Evolutionary conservation across 1,140 invertebrate species (phyloP).

Genomic region (Eriosoma lanigerum): DNA sequence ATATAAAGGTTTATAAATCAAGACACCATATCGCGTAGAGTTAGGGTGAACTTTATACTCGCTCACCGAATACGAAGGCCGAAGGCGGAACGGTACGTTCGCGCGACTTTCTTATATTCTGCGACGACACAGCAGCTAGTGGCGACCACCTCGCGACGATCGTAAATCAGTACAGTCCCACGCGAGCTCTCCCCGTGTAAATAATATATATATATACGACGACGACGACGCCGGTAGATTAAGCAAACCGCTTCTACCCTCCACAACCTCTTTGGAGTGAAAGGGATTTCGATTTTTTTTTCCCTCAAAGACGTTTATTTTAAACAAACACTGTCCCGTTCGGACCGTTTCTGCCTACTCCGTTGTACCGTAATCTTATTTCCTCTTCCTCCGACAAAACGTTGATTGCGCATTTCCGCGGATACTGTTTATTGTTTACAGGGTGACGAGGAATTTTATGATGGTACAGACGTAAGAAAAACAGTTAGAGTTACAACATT

Average conservation of each 20-base stretch:
- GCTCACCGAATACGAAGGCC: neutral
- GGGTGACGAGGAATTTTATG: too few relatives aligned
- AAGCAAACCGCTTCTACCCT: neutral
- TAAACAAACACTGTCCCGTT: neutral
- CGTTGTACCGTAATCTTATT: neutral
- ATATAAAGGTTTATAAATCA: slow-evolving; percentile 51
- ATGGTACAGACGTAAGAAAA: too few relatives aligned
- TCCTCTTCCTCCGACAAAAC: neutral
- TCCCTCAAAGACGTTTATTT: slow-evolving; percentile 18
- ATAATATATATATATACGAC: neutral
- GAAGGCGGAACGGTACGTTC: neutral
- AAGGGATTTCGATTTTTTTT: neutral
- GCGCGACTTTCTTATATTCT: slow-evolving; percentile 3
- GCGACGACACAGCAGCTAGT: neutral
- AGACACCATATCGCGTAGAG: slow-evolving; percentile 20
- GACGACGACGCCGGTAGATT: neutral
- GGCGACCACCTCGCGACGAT: slow-evolving; percentile 24
- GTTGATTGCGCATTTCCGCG: neutral
- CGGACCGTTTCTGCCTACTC: neutral
- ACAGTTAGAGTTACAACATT: too few relatives aligned
- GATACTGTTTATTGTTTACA: too few relatives aligned
- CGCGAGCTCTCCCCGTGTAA: neutral
- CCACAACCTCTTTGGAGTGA: neutral
- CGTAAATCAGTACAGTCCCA: slow-evolving; percentile 37
- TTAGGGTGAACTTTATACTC: neutral